phyloP scores from a whole-genome alignment of 2,797 vertebrate genomes.

The Lithobates pipiens region DNA sequence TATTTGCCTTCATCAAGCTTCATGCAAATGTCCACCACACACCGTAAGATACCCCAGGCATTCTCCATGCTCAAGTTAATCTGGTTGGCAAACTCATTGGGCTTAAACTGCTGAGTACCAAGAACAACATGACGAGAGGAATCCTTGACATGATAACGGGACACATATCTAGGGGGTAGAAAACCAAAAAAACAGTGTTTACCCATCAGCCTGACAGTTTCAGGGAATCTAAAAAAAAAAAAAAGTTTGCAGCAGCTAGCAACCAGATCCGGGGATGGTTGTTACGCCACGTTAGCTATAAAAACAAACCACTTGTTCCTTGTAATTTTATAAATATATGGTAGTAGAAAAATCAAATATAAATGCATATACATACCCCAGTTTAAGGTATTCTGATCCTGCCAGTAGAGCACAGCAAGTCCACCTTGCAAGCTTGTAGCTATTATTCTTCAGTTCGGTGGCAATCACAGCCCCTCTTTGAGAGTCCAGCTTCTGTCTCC shows the following conservation, averaged over 20 bases:
- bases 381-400: conserved; percentile 94
- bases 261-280: too few species aligned
- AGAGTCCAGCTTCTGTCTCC: conserved; percentile 98
- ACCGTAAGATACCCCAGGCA: conserved; percentile 96
- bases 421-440: conserved; percentile 98
- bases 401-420: conserved; percentile 95
- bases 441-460: conserved; percentile 98
- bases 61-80: conserved; percentile 99
- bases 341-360: neutral
- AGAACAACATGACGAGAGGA: conserved; percentile 93
- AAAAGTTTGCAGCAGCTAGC: too few species aligned
- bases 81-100: conserved; percentile 98
- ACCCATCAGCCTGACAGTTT: neutral
- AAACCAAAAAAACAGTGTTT: neutral
- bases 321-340: neutral
- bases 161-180: conserved; percentile 84
- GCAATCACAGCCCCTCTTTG: conserved; percentile 96
- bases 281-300: too few species aligned
- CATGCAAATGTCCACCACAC: conserved; percentile 97
- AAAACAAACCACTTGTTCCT: too few species aligned
- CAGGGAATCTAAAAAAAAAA: neutral
- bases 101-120: conserved; percentile 98
- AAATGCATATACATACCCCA: conserved; percentile 74
- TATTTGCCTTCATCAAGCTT: conserved; percentile 98
- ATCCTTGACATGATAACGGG: conserved; percentile 96